phyloP scores from a whole-genome alignment of 2,797 vertebrate species.

The Gephyroberyx darwinii region DNA sequence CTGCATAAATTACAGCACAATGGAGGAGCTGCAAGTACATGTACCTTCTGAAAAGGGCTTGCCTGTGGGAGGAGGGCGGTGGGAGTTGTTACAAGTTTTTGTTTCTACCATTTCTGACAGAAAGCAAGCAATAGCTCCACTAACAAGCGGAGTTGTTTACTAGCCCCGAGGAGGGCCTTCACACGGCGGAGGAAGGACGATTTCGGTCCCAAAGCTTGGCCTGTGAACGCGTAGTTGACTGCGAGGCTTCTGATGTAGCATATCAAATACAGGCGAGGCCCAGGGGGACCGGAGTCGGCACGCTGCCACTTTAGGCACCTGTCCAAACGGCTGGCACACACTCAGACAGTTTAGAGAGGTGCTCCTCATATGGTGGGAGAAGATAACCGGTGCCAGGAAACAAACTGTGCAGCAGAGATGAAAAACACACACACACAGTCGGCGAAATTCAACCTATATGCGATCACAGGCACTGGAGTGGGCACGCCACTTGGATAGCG shows the following conservation, averaged over 20 bases:
- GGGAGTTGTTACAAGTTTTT: constrained; percentile 37
- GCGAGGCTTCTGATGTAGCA: constrained; percentile 59
- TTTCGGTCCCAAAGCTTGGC: constrained; percentile 60
- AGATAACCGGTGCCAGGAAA: constrained; percentile 59
- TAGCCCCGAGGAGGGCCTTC: constrained; percentile 66
- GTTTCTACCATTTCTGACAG: constrained; percentile 49
- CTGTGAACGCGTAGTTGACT: constrained; percentile 55
- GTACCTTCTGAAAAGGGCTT: constrained; percentile 50
- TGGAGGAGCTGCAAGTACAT: constrained; percentile 33
- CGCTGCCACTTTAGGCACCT: constrained; percentile 66
- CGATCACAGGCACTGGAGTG: constrained; percentile 37
- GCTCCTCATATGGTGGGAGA: constrained; percentile 53
- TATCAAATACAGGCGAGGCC: constrained; percentile 68
- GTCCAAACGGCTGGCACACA: constrained; percentile 67
- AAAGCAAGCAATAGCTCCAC: constrained; percentile 56
- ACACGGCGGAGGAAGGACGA: constrained; percentile 58
- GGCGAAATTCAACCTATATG: constrained; percentile 43
- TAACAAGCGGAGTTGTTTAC: constrained; percentile 77
- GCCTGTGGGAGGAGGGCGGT: constrained; percentile 53
- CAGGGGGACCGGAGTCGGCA: constrained; percentile 46
- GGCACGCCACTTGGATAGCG: not conserved
- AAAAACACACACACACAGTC: constrained; percentile 32
- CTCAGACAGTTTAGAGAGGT: constrained; percentile 68
- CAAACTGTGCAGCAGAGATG: constrained; percentile 46
- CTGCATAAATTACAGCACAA: constrained; percentile 68